These are phyloP conservation scores for Panthera uncia DNA, from an alignment of 2,113 vertebrate species.

Conservation along the genomic window DNA sequence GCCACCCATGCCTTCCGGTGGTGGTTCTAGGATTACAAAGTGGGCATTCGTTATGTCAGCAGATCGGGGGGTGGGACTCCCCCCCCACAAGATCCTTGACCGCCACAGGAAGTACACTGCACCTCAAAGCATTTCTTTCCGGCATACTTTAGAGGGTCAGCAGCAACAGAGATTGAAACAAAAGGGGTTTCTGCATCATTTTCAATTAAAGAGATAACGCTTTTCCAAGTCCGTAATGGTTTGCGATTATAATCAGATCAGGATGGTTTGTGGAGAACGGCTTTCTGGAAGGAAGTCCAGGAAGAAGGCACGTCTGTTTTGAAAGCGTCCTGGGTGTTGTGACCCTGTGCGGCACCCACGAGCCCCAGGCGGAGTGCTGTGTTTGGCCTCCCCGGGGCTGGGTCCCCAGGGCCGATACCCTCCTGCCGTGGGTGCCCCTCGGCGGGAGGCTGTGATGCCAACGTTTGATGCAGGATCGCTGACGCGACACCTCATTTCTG, in stretches of 20 bases:
- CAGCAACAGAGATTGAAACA: neutral
- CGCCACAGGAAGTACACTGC: neutral
- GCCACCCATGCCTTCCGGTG: too few species aligned
- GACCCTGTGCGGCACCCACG: accelerated
- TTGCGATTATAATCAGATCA: neutral
- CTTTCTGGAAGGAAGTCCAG: neutral
- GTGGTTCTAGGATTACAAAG: neutral
- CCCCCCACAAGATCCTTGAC: too few species aligned
- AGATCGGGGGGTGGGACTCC: neutral
- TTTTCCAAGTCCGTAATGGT: too few species aligned
- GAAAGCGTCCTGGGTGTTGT: accelerated
- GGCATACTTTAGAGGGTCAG: neutral
- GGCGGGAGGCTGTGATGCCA: neutral
- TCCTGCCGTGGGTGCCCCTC: neutral
- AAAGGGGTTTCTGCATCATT: neutral
- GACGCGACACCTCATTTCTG: neutral
- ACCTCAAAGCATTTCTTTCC: neutral
- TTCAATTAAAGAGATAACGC: neutral
- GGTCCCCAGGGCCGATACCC: neutral
- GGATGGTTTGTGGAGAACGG: neutral
- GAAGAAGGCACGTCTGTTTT: neutral
- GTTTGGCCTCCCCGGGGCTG: accelerated
- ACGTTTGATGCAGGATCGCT: neutral
- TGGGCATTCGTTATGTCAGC: neutral
- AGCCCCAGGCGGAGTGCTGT: neutral